Conservation (phyloP, 35 echinoderm and acorn worm genomes). For the Strongylocentrotus purpuratus region DNA sequence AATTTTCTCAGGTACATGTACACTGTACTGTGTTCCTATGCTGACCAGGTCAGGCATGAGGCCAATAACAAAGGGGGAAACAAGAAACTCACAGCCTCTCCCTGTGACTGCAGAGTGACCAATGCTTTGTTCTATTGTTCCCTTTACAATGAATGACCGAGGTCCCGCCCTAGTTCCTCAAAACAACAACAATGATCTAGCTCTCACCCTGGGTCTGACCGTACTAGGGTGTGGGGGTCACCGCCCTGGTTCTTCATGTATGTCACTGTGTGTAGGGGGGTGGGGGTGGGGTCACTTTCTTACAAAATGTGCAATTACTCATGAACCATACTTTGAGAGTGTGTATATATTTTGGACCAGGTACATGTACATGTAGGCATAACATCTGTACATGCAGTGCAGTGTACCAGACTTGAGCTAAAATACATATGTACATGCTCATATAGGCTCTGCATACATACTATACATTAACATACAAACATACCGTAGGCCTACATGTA, state of each 20-base stretch:
- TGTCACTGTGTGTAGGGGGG: not conserved
- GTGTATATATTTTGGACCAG: not conserved
- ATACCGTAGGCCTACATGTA: not conserved
- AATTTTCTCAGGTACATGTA: not conserved
- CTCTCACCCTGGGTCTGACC: not conserved
- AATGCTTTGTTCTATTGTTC: not conserved
- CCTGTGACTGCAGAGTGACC: not conserved
- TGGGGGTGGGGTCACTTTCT: too few relatives aligned
- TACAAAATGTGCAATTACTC: too few relatives aligned
- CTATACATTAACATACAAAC: too few relatives aligned
- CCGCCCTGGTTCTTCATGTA: not conserved
- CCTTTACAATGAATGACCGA: not conserved
- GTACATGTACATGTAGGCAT: not conserved
- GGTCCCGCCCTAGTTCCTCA: not conserved
- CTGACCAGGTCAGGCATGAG: too few relatives aligned
- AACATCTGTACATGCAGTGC: too few relatives aligned
- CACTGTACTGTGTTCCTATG: not conserved
- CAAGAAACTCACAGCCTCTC: too few relatives aligned
- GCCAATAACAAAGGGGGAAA: too few relatives aligned
- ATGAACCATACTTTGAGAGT: too few relatives aligned
- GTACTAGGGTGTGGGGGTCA: not conserved
- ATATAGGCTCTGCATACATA: too few relatives aligned
- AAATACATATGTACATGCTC: too few relatives aligned
- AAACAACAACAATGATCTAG: too few relatives aligned
- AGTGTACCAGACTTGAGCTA: too few relatives aligned